Percentiles rank a stretch among this genome's conserved stretches.
Conservation (phyloP, 2,888 invertebrate genomes). For the Hypomecis punctinalis region DNA sequence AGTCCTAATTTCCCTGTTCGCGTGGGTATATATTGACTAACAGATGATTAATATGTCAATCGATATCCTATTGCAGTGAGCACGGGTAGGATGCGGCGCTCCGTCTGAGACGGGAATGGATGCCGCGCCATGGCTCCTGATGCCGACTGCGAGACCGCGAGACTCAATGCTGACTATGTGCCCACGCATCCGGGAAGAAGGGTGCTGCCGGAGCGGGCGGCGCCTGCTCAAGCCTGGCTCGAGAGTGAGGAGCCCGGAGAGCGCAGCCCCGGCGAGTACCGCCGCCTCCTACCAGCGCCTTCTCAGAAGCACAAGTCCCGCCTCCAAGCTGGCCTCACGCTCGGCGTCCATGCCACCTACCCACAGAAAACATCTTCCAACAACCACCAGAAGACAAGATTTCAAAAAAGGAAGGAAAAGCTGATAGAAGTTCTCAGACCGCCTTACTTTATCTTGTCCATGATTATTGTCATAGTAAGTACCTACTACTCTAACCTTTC, state of each 20-base stretch:
- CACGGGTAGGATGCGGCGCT: conserved; percentile 33
- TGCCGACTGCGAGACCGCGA: conserved; percentile 63
- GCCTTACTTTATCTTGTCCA: conserved; percentile 74
- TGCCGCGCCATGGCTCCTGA: conserved; percentile 62
- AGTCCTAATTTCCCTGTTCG: conserved; percentile 33
- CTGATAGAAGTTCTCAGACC: conserved; percentile 66
- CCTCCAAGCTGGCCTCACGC: conserved; percentile 67
- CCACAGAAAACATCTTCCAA: conserved; percentile 44
- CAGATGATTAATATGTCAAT: conserved; percentile 13
- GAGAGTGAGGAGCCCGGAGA: conserved; percentile 60
- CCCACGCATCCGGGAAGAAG: conserved; percentile 57
- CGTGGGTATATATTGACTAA: conserved; percentile 29
- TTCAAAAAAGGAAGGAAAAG: conserved; percentile 68
- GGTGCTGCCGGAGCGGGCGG: conserved; percentile 57
- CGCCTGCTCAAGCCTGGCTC: conserved; percentile 66
- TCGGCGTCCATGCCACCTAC: conserved; percentile 58
- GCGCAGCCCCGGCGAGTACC: conserved; percentile 66
- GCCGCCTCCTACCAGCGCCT: conserved; percentile 57
- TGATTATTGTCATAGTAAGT: conserved; percentile 75
- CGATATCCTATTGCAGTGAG: conserved; percentile 29
- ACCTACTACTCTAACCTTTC: neutral
- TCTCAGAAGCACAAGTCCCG: conserved; percentile 50
- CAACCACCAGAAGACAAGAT: conserved; percentile 56
- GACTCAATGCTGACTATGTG: conserved; percentile 38
- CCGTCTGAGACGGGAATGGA: conserved; percentile 38